Base-by-base conservation (phyloP, 2,888 invertebrate species). In the Harpalus rufipes region DNA sequence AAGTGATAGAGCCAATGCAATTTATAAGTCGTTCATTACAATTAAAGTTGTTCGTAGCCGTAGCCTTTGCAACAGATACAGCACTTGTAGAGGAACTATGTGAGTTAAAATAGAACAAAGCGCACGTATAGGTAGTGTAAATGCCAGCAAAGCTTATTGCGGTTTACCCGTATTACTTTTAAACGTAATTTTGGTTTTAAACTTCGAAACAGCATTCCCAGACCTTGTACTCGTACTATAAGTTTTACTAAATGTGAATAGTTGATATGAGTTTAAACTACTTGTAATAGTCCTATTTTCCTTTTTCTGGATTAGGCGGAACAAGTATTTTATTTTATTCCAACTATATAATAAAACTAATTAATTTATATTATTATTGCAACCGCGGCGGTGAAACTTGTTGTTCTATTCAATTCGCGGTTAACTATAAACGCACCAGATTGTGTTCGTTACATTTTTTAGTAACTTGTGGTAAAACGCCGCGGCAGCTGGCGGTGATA, bases 141-240 rank as follows among this genome's bases (percentile, higher is more conserved):
- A 32, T 41, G 68, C 68, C 68, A n/a, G 68, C 68, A 39, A 32
- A 68, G 68, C 68, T 68, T 68, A 68, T 68, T 68, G 68, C 68
- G 68, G 68, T 39, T 68, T 68, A 68, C 68, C 68, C 68, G 39
- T 68, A 68, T 68, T 68, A 68, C 68, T 68, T 68, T 68, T 68
- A 39, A 39, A 68, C 68, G 68, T 39, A 68, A 68, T 68, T 68
- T 68, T 68, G 68, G 68, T 68, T 68, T 68, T 68, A 39, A 68
- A 68, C 68, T 68, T 68, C 32, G 32, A 10, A n/a, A 39, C n/a
- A 14, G 68, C 68, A 68, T 68, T 68, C 39, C 32, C 68, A 39
- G 41, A 39, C 39, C 32, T 14, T 21, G 21, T 21, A 21, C 32
- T 0, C 4, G 32, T 68, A 39, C 68, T 68, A 68, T 68, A 68